Percentiles rank a stretch among this genome's conserved stretches.
Evolutionary conservation across 2,797 vertebrate genomes (phyloP).

Genomic region (Lacerta viridis): DNA sequence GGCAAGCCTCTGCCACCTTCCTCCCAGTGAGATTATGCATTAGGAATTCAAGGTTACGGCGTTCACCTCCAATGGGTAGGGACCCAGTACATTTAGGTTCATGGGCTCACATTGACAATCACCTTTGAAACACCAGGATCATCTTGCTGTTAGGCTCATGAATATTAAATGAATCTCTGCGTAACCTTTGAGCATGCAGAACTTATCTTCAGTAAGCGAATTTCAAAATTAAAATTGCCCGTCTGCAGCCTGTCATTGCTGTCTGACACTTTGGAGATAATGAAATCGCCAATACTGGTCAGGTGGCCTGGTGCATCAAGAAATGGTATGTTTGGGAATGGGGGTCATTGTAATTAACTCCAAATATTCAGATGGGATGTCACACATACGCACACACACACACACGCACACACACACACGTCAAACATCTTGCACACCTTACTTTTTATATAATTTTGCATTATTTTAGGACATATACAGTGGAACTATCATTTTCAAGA

Average conservation of each 20-base stretch:
- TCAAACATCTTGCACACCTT: background rate
- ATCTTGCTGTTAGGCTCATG: slow-evolving; percentile 70
- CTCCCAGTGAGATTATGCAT: slow-evolving; percentile 34
- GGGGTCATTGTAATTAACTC: background rate
- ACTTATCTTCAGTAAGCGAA: slow-evolving; percentile 36
- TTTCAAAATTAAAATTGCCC: slow-evolving; percentile 41
- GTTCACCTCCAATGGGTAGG: slow-evolving; percentile 56
- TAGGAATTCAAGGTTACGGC: slow-evolving; percentile 59
- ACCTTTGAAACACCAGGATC: slow-evolving; percentile 66
- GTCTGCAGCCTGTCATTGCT: slow-evolving; percentile 27
- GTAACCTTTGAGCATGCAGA: slow-evolving; percentile 60
- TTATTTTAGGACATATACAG: no score
- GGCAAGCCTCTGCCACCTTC: slow-evolving; percentile 34
- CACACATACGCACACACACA: no score
- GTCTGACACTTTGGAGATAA: slow-evolving; percentile 9
- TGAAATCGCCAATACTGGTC: background rate
- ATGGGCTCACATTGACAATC: slow-evolving; percentile 47
- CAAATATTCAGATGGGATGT: background rate
- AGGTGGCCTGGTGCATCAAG: background rate
- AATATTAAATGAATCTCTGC: slow-evolving; percentile 74
- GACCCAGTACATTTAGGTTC: slow-evolving; percentile 62
- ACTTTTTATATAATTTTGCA: no score
- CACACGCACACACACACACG: no score
- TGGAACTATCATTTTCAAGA: no score
- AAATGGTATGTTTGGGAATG: accelerated